Conservation (phyloP, 2,888 invertebrate genomes). For the Nycteola revayana region DNA sequence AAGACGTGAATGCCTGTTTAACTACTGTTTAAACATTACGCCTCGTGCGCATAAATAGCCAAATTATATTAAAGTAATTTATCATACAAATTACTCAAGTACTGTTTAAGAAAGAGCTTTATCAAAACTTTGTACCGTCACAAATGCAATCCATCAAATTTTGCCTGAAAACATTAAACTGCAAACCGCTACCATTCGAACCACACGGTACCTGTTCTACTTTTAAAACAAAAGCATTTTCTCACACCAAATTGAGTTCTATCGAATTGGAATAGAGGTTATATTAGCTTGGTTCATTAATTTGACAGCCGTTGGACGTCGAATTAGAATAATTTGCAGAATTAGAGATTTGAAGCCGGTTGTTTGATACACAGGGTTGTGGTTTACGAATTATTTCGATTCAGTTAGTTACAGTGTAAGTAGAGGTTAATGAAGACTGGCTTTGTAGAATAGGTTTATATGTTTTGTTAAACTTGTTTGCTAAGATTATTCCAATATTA, state of each 20-base stretch:
- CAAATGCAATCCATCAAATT: too few species aligned
- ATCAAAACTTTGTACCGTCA: too few species aligned
- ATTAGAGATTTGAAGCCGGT: constrained; percentile 21
- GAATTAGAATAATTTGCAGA: constrained; percentile 26
- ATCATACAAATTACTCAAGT: too few species aligned
- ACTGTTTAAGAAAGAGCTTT: too few species aligned
- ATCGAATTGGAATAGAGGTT: constrained; percentile 1
- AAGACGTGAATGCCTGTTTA: too few species aligned
- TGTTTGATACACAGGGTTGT: constrained; percentile 6
- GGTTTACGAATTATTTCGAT: neutral
- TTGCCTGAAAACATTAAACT: too few species aligned
- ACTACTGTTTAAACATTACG: too few species aligned
- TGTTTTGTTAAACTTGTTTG: too few species aligned
- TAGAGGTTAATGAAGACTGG: neutral
- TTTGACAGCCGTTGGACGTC: constrained; percentile 33
- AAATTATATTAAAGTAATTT: too few species aligned
- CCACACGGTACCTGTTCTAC: constrained; percentile 22
- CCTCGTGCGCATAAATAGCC: too few species aligned
- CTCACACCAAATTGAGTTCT: constrained; percentile 16
- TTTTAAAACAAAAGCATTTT: constrained; percentile 25
- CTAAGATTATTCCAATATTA: too few species aligned
- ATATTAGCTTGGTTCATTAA: constrained; percentile 18
- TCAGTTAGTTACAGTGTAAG: neutral
- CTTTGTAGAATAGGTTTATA: too few species aligned
- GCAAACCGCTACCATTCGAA: constrained; percentile 12